Base-by-base conservation (phyloP, 1,140 invertebrate genomes). In the Drosophila sproati region DNA sequence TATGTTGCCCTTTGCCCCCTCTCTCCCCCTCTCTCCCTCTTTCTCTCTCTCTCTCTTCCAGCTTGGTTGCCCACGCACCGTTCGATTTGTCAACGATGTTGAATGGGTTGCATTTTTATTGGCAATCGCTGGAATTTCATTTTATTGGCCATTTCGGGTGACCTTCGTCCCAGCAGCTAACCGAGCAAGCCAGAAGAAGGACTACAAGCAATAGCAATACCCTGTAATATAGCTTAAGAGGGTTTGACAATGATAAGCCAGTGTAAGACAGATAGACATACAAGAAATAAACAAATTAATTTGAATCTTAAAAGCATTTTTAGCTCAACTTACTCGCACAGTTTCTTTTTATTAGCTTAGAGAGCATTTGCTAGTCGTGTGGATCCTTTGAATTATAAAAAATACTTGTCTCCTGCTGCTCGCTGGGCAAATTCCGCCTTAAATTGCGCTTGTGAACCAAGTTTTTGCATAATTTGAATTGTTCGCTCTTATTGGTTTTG, bases 71-170 rank as follows among this genome's bases (percentile, higher is more conserved):
- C 56, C 57, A 29, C 50, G 59, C 68, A 39, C 20, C 54, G 64
- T 82, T 87, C 83, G 83, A 88, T 88, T 88, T 88, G 83, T 88
- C 83, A 88, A 82, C 83, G 79, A 87, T 81, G 82, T 75, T 60
- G 82, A 86, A 82, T 82, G 75, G 82, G 67, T 82, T 86, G 82
- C 82, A 86, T 87, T 86, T 87, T 88, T 88, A 88, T 88, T 88
- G 83, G 77, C 85, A 74, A 62, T 70, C 67, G 45, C 66, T 75
- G 78, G 82, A 86, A 86, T 86, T 86, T 79, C 82, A 87, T 86
- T 86, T 86, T 87, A 86, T 86, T 86, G 82, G 82, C 82, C 82
- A 86, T 87, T 86, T 86, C 45, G 82, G 82, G 70, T 87, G 82
- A 86, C 82, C 82, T 86, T 86, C 82, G 82, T 62, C 70, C 48